Evolutionary conservation across 2,888 invertebrate species (phyloP).

Genomic region (Synergus gifuensis): DNA sequence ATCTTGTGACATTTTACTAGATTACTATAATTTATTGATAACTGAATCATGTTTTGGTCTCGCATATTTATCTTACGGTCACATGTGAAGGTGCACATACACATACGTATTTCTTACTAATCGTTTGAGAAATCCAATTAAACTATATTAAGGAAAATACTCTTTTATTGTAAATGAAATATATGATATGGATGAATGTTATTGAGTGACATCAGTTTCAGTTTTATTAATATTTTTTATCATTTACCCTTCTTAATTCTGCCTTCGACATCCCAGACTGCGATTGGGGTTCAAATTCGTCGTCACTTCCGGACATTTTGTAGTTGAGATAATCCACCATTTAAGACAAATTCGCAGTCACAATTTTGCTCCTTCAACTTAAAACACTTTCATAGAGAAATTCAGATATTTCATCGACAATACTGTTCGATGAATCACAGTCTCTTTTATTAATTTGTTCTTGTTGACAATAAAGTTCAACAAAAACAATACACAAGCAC

Average conservation of each 20-base stretch:
- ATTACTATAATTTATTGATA: background rate
- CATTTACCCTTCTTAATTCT: constrained; percentile 83
- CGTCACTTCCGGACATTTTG: constrained; percentile 77
- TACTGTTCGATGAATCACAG: constrained; percentile 14
- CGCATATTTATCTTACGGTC: background rate
- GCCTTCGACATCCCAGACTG: constrained; percentile 83
- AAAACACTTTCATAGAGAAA: constrained; percentile 43
- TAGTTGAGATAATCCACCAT: constrained; percentile 75
- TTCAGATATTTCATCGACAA: constrained; percentile 32
- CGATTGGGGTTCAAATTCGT: constrained; percentile 78
- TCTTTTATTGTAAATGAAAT: background rate
- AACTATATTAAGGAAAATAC: too few relatives aligned
- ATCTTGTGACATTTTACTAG: constrained; percentile 13
- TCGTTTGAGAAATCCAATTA: background rate
- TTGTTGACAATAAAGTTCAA: background rate
- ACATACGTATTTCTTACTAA: constrained; percentile 9
- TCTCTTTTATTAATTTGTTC: background rate
- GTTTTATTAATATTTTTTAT: background rate
- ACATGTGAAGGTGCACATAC: background rate
- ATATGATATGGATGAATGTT: background rate
- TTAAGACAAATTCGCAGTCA: constrained; percentile 54
- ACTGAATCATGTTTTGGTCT: constrained; percentile 19
- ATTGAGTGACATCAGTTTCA: background rate
- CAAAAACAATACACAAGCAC: constrained; percentile 8
- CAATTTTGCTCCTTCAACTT: background rate